Evolutionary conservation across 2,888 invertebrate species (phyloP), one percentile per base, ranked within the genome.

Genomic region (Microdon myrmicae): DNA sequence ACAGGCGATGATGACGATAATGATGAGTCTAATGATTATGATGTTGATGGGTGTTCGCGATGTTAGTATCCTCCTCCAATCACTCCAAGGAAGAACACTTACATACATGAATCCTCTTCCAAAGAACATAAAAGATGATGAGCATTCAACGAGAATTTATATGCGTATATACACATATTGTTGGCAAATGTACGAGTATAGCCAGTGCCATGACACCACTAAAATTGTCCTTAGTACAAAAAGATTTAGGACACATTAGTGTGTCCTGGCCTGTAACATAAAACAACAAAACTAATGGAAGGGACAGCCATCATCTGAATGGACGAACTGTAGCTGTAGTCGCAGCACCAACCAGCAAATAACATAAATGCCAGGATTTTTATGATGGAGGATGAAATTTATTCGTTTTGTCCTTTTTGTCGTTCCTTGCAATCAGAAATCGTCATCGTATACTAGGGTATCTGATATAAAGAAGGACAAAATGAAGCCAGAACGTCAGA

Each of bases 101-200:
- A 64, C 58, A 58, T 64, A 58, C 64, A 64, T 58, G 58, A 56
- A 64, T 43, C 43, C 56, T 34, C 32, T 28, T 47, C 51, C 34
- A 45, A n/a, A 53, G 45, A 39, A 58, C 64, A 64, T 64, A 64
- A 64, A 64, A 64, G 64, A 64, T 64, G 64, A 64, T 64, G 64
- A 58, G 64, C 64, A 64, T 64, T 64, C 58, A 32, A 32, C 38
- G 25, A 64, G 51, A 51, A 64, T 58, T 64, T 58, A 64, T 49
- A 39, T 34, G 41, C 43, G 34, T 37, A 54, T 20, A 54, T 13
- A 51, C 16, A 12, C 29, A 49, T 17, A 48, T 32, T 10, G 20
- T 44, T 48, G 38, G 41, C 43, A 44, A 35, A 10, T 8, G n/a
- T n/a, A n/a, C n/a, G 28, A 9, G 38, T 26, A 58, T 44, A 54